Percentiles rank a stretch among this genome's conserved stretches.
Evolutionary conservation across 1,140 invertebrate genomes (phyloP).

Genomic region (Neodiprion virginianus): DNA sequence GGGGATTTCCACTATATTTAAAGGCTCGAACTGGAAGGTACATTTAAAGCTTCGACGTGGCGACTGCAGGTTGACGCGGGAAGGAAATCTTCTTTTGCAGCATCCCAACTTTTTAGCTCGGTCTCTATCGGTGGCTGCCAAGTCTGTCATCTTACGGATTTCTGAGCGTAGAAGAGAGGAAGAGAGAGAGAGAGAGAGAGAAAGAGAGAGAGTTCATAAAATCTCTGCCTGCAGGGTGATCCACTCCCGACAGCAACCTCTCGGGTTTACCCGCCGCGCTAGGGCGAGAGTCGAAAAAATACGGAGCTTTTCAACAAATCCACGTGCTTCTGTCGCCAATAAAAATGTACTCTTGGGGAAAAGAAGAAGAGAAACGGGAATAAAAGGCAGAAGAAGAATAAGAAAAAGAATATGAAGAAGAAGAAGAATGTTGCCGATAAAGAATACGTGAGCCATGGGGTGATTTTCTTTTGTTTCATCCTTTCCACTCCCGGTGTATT

Average conservation of each 20-base stretch:
- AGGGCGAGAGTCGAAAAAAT: constrained; percentile 4
- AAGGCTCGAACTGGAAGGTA: background rate
- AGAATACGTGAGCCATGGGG: background rate
- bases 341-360: constrained; percentile 5
- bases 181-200: too few relatives aligned
- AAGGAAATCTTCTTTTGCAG: too few relatives aligned
- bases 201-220: background rate
- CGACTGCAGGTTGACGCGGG: too few relatives aligned
- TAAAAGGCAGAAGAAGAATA: background rate
- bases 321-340: constrained; percentile 1
- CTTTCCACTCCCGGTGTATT: background rate
- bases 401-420: constrained; percentile 8
- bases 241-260: background rate
- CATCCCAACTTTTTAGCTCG: background rate
- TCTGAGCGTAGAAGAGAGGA: background rate
- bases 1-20: background rate
- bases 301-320: constrained; percentile 1
- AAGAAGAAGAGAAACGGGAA: background rate
- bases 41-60: too few relatives aligned
- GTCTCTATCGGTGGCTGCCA: background rate
- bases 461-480: background rate
- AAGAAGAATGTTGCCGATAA: constrained; percentile 4
- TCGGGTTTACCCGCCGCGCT: background rate
- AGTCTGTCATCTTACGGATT: background rate
- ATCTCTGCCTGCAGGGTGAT: background rate